Evolutionary conservation across 2,113 vertebrate genomes (phyloP).

Genomic region (Eolophus roseicapilla): DNA sequence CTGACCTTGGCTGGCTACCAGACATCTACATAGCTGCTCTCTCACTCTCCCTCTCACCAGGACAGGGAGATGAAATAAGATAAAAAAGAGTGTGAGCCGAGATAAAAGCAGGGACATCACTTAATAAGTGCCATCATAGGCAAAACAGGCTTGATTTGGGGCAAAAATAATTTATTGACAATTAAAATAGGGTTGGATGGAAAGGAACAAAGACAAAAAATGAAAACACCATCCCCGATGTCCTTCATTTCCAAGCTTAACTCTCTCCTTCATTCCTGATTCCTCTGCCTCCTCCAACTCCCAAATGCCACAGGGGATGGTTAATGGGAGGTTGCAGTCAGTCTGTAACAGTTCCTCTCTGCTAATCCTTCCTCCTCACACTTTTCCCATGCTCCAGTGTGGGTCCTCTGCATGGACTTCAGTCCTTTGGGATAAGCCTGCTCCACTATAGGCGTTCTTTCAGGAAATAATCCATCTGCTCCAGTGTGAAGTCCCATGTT

Average conservation of each 20-base stretch:
- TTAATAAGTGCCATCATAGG: not conserved
- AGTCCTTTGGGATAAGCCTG: not conserved
- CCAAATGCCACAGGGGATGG: accelerated
- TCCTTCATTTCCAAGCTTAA: not conserved
- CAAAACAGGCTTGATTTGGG: not conserved
- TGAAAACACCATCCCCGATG: not conserved
- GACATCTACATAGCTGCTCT: not conserved
- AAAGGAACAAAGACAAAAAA: not conserved
- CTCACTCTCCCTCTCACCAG: not conserved
- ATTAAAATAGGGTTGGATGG: not conserved
- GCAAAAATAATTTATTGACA: not conserved
- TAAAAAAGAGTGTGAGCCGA: not conserved
- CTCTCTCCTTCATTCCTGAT: not conserved
- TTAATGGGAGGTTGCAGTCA: not conserved
- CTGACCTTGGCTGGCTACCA: not conserved
- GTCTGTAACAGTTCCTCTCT: not conserved
- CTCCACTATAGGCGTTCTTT: not conserved
- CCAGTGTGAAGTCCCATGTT: not conserved
- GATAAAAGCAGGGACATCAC: not conserved
- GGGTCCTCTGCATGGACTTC: not conserved
- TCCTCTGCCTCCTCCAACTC: not conserved
- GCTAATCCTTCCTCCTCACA: not conserved
- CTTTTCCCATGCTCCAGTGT: not conserved
- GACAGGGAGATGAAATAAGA: not conserved
- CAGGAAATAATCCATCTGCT: not conserved